Evolutionary conservation across 2,888 invertebrate genomes (phyloP).

Genomic region (Tipula vernalis): DNA sequence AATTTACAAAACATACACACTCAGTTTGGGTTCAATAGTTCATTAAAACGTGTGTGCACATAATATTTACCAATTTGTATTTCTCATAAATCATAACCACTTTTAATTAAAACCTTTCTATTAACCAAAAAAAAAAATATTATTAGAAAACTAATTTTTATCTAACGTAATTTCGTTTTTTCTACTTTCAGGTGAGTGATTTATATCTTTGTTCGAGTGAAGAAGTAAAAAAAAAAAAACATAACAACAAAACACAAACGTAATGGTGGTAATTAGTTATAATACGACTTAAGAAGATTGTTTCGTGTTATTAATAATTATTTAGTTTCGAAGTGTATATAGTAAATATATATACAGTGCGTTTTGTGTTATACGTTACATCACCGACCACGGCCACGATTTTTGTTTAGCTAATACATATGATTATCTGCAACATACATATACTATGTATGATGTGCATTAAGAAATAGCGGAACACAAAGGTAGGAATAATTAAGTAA

Average conservation of each 20-base stretch:
- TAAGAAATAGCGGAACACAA: background rate
- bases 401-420: background rate
- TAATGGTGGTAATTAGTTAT: background rate
- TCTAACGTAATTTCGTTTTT: background rate
- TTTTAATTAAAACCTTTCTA: constrained; percentile 4
- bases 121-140: background rate
- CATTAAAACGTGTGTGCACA: background rate
- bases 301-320: background rate
- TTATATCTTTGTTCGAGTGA: background rate
- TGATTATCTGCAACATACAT: background rate
- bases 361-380: background rate
- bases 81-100: background rate
- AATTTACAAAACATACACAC: background rate
- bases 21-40: background rate
- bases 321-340: background rate
- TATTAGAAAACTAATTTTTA: background rate
- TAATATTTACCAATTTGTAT: background rate
- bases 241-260: background rate
- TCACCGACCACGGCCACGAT: background rate
- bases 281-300: background rate
- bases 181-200: background rate
- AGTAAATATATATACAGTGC: background rate
- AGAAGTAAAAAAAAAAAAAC: background rate
- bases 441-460: background rate
- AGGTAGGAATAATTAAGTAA: background rate